A percentile compares a stretch with the other conserved stretches of the same genome.
These are phyloP conservation scores for Dorcus hopei DNA, from an alignment of 2,888 invertebrate species.

Conservation along the genomic window DNA sequence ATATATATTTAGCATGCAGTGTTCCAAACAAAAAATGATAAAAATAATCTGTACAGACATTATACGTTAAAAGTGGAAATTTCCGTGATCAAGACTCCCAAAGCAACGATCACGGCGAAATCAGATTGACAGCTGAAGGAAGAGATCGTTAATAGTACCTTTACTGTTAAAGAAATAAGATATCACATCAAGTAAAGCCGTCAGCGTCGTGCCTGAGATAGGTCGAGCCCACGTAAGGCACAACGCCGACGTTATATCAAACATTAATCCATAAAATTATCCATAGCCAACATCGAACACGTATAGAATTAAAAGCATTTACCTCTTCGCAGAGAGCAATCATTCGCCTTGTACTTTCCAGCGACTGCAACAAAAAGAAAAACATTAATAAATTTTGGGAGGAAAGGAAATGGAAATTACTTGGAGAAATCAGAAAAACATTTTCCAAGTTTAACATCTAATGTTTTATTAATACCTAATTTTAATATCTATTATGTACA, in stretches of 20 bases:
- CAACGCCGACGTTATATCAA: not conserved
- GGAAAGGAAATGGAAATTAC: too few relatives aligned
- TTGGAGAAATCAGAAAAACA: too few relatives aligned
- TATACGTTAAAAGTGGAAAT: conserved; percentile 10
- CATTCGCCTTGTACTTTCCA: conserved; percentile 92
- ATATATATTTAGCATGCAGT: too few relatives aligned
- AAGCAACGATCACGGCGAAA: conserved; percentile 1
- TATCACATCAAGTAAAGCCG: not conserved
- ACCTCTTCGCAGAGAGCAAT: conserved; percentile 91
- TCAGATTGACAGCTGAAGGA: too few relatives aligned
- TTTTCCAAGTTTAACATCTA: too few relatives aligned
- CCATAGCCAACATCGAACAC: conserved; percentile 19
- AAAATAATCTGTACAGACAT: too few relatives aligned
- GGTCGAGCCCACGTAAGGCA: not conserved
- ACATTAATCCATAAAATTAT: conserved; percentile 3
- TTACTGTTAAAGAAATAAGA: not conserved
- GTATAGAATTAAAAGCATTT: conserved; percentile 47
- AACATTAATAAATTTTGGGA: not conserved
- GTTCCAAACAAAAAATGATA: too few relatives aligned
- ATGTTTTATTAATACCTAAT: too few relatives aligned
- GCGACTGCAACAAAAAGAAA: conserved; percentile 64
- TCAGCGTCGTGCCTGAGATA: not conserved
- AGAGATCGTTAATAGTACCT: not conserved
- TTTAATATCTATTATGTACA: too few relatives aligned
- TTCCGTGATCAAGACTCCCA: conserved; percentile 13